Percentiles rank a stretch among this genome's conserved stretches.
Evolutionary conservation across 2,888 invertebrate genomes (phyloP).

Genomic region (Dolomedes plantarius): DNA sequence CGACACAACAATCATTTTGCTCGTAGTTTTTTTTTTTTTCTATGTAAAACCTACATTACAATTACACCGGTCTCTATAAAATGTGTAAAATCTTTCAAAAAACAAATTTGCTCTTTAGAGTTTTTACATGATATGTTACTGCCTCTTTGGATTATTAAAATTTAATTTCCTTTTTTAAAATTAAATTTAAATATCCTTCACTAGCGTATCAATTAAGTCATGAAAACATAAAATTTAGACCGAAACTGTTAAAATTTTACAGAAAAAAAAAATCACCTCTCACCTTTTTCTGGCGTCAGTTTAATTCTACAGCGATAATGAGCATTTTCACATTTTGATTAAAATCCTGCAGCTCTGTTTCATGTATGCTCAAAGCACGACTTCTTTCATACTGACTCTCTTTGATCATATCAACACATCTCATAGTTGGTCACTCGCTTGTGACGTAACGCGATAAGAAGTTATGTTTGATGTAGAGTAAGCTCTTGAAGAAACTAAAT

Average conservation of each 20-base stretch:
- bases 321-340: background rate
- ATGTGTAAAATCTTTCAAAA: too few relatives aligned
- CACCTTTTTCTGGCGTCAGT: background rate
- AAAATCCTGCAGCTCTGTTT: conserved; percentile 1
- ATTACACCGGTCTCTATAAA: too few relatives aligned
- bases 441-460: conserved; percentile 55
- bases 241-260: background rate
- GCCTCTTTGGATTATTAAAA: too few relatives aligned
- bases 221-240: background rate
- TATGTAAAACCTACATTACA: too few relatives aligned
- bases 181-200: too few relatives aligned
- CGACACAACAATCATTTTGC: too few relatives aligned
- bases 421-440: conserved; percentile 59
- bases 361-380: background rate
- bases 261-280: background rate
- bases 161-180: too few relatives aligned
- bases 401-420: conserved; percentile 61
- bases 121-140: too few relatives aligned
- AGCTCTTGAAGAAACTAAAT: conserved; percentile 34
- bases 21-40: too few relatives aligned
- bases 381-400: conserved; percentile 5
- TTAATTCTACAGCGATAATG: background rate
- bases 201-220: too few relatives aligned
- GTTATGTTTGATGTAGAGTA: conserved; percentile 21
- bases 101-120: too few relatives aligned